Evolutionary conservation across 2,113 vertebrate genomes (phyloP).

Genomic region (Oncorhynchus tshawytscha): DNA sequence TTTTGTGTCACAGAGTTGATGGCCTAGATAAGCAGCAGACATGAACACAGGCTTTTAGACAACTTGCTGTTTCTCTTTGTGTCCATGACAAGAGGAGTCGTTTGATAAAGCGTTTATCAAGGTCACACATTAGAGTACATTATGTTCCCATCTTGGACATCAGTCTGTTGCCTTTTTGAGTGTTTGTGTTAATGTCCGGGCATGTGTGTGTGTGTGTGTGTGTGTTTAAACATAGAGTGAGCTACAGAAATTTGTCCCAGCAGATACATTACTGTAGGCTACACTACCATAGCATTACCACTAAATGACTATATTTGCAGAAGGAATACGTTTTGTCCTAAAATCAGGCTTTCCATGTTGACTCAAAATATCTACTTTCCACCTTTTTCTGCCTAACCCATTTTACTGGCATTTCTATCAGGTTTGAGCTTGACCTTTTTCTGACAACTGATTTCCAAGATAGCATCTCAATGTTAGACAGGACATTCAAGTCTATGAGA

Average conservation of each 20-base stretch:
- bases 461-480: constrained; percentile 51
- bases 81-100: not conserved
- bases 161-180: too few relatives aligned
- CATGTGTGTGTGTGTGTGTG: too few relatives aligned
- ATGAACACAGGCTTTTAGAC: not conserved
- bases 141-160: not conserved
- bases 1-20: too few relatives aligned
- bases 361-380: constrained; percentile 32
- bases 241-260: not conserved
- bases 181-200: too few relatives aligned
- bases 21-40: too few relatives aligned
- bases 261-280: not conserved
- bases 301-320: not conserved
- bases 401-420: constrained; percentile 36
- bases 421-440: constrained; percentile 43
- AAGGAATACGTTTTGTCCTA: not conserved
- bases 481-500: constrained; percentile 14
- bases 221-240: not conserved
- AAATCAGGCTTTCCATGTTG: not conserved
- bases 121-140: not conserved
- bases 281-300: not conserved
- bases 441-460: constrained; percentile 60
- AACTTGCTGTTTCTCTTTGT: not conserved
- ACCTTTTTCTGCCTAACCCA: constrained; percentile 5
- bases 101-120: not conserved